Base-by-base conservation (phyloP, 2,797 vertebrate species). In the Mallotus villosus region DNA sequence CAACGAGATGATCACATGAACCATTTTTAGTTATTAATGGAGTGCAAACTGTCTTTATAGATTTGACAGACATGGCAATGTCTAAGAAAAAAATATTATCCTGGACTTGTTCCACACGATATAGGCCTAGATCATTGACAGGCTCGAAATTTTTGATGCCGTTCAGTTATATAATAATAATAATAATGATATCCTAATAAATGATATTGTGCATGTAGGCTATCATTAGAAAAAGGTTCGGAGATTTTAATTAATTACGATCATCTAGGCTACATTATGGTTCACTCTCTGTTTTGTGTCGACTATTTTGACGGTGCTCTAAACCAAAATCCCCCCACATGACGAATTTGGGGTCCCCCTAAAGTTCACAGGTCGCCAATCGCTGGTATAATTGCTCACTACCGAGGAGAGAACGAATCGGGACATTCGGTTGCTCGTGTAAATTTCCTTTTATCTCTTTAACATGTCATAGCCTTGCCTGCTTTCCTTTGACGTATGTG, bases 181-280 rank as follows among this genome's bases (percentile, higher is more conserved):
- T 41, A 41, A 41, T 41, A 41, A 46, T 46, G 2, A 46, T 46
- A 46, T 46, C 41, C 41, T 46, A 83, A 89, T 91, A 94, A 92
- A 87, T 86, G 86, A 89, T 86, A 92, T 94, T 94, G 91, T 96
- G 92, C 91, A 92, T 68, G 90, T 94, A n/a, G n/a, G n/a, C n/a
- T n/a, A 94, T 94, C 92, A 93, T 92, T 93, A 91, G 94, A 93
- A 95, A 93, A 95, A n/a, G 51, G 51, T 46, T 12, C 9, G 37
- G 41, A 2, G 41, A 46, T 46, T 46, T 12, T 11, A 9, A 41
- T 46, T 46, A 12, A 46, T 46, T 46, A 14, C 14, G 14, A 12
- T 46, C 9, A 46, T 46, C 11, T 12, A 46, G 9, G 41, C 41
- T 14, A 46, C 11, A 14, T 46, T 46, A 12, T 2, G 41, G 41